Base-by-base conservation (phyloP, 1,140 invertebrate species). In the Aethina tumida region DNA sequence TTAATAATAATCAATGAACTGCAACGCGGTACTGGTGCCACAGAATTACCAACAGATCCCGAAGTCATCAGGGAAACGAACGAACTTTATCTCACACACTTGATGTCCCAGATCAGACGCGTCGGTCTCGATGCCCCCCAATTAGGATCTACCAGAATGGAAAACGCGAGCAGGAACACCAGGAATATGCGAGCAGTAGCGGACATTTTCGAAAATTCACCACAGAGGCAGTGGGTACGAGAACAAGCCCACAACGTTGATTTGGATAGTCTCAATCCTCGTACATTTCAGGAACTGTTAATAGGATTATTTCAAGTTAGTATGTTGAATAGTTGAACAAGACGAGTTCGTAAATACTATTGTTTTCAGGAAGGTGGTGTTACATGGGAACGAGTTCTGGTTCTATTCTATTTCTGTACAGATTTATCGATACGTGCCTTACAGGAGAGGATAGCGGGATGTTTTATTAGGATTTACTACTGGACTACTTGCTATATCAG, bases 281-380 rank as follows among this genome's bases (percentile, higher is more conserved):
- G 15, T 9, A 40, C 29, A 1, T 44, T 44, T 40, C 42, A 40
- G 12, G 25, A 44, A 24, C 24, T 44, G 17, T 15, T 44, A 5
- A 30, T 27, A 18, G 42, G 37, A 8, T 40, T 44, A 29, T 44
- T 44, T 35, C 38, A 44, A 33, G 42, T 44, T 20, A 27, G 14
- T 7, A 14, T 15, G 3, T 8, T 32, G 10, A 8, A 12, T 25
- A 28, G 12, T 28, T 9, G 21, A n/a, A 2, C 13, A 4, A 27
- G 2, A 27, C 18, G 13, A 26, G 14, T 32, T 39, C 9, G 5
- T 2, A 4, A 35, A n/a, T n/a, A n/a, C n/a, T n/a, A 35, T 4
- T 35, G 10, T 35, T 41, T 35, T 13, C 12, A 41, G 39, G 39
- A 41, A 26, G 39, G 32, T 5, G 37, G 37, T 4, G 22, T 35